Evolutionary conservation across 1,140 invertebrate genomes (phyloP).

Genomic region (Drosophila micromelanica): DNA sequence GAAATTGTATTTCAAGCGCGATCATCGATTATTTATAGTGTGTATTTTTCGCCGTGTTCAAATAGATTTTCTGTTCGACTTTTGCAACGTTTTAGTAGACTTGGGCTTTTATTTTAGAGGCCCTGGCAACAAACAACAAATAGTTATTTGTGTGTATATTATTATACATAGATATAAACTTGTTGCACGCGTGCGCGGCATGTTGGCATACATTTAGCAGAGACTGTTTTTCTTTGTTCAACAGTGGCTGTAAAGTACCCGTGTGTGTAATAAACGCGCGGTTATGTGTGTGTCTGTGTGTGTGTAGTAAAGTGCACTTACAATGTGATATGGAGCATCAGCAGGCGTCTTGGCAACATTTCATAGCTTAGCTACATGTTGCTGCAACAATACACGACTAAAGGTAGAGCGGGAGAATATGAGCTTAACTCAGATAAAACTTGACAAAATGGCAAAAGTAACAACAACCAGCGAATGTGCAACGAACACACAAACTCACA

Average conservation of each 20-base stretch:
- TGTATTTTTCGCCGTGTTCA: conserved; percentile 1
- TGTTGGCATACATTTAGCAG: conserved; percentile 61
- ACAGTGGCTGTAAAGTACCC: conserved; percentile 37
- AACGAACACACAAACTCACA: conserved; percentile 1
- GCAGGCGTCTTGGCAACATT: conserved; percentile 30
- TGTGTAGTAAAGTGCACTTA: conserved; percentile 35
- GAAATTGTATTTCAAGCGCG: conserved; percentile 33
- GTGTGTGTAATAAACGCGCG: conserved; percentile 5
- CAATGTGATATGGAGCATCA: conserved; percentile 42
- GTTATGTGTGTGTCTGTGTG: conserved; percentile 6
- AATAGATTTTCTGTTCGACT: not conserved
- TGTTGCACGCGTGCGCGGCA: conserved; percentile 65
- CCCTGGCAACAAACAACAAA: conserved; percentile 1
- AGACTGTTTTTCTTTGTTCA: conserved; percentile 67
- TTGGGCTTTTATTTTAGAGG: not conserved
- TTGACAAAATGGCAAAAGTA: conserved; percentile 13
- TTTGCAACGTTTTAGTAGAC: not conserved
- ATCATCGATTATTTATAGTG: conserved; percentile 3
- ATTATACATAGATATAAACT: conserved; percentile 33
- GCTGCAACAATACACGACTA: conserved; percentile 30
- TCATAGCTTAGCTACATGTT: conserved; percentile 47
- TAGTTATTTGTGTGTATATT: not conserved
- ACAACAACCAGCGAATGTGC: conserved; percentile 16
- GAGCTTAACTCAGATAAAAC: conserved; percentile 12
- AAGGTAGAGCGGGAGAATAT: conserved; percentile 20